These are phyloP conservation scores for Drosophila insularis DNA, from an alignment of 1,140 invertebrate genomes.

Conservation along the genomic window DNA sequence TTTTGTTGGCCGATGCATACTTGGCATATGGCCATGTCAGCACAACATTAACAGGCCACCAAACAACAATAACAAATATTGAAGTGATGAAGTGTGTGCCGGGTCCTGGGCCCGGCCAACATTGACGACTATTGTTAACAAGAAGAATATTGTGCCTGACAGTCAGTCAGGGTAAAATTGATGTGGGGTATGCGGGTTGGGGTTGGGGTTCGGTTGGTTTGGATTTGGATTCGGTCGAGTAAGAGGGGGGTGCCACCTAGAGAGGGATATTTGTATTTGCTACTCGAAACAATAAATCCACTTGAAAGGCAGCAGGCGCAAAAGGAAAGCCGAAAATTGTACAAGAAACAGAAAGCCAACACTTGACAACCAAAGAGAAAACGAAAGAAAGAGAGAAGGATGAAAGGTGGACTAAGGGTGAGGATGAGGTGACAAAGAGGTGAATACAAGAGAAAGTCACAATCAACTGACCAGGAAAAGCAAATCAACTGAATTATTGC, in stretches of 20 bases:
- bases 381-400: not conserved
- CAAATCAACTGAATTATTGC: slow-evolving; percentile 17
- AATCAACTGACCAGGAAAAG: slow-evolving; percentile 1
- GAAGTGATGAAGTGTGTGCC: slow-evolving; percentile 68
- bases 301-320: slow-evolving; percentile 39
- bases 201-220: not conserved
- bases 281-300: slow-evolving; percentile 78
- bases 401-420: too few species aligned
- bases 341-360: not conserved
- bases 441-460: slow-evolving; percentile 1
- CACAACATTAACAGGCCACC: slow-evolving; percentile 59
- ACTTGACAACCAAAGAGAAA: slow-evolving; percentile 1
- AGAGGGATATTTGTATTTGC: slow-evolving; percentile 65
- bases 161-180: slow-evolving; percentile 48
- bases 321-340: slow-evolving; percentile 25
- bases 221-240: not conserved
- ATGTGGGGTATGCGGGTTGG: slow-evolving; percentile 32
- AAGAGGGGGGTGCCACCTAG: slow-evolving; percentile 1
- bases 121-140: slow-evolving; percentile 71
- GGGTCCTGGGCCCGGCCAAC: slow-evolving; percentile 19
- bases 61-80: slow-evolving; percentile 67
- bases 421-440: not conserved
- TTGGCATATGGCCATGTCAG: slow-evolving; percentile 47
- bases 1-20: slow-evolving; percentile 29
- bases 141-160: slow-evolving; percentile 63